Percentiles rank a stretch among this genome's conserved stretches.
Conservation (phyloP, 2,888 invertebrate species). For the Apocheima hispidaria region DNA sequence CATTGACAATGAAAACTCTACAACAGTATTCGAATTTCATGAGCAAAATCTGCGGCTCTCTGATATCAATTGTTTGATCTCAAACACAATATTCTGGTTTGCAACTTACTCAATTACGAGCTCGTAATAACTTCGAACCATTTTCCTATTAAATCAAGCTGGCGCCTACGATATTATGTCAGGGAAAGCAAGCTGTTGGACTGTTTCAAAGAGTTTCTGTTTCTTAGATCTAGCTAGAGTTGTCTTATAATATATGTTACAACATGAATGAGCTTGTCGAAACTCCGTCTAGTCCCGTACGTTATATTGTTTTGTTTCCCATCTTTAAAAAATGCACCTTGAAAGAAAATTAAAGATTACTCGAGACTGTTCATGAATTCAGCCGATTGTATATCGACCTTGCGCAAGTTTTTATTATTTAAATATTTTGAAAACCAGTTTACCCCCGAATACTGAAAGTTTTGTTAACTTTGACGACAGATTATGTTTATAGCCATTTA, state of each 20-base stretch:
- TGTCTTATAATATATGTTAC: conserved; percentile 38
- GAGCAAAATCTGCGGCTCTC: conserved; percentile 8
- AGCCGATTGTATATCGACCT: too few relatives aligned
- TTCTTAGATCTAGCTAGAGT: too few relatives aligned
- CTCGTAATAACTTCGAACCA: conserved; percentile 23
- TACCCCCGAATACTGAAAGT: too few relatives aligned
- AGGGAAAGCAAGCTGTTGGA: conserved; percentile 21
- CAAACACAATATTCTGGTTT: conserved; percentile 26
- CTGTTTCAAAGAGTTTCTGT: conserved; percentile 39
- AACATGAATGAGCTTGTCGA: conserved; percentile 28
- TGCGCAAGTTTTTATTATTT: too few relatives aligned
- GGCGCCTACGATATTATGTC: conserved; percentile 23
- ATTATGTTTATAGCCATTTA: too few relatives aligned
- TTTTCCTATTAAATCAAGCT: conserved; percentile 30
- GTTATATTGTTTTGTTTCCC: background rate
- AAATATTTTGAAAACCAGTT: too few relatives aligned
- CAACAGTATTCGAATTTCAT: conserved; percentile 2
- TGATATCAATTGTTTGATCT: conserved; percentile 26
- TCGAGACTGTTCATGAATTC: too few relatives aligned
- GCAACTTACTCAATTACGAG: conserved; percentile 30
- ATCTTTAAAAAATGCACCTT: too few relatives aligned
- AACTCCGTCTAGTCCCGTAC: conserved; percentile 1
- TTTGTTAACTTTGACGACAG: too few relatives aligned
- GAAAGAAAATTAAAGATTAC: too few relatives aligned
- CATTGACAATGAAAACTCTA: conserved; percentile 9